Base-by-base conservation (phyloP, 2,113 vertebrate genomes). In the Sturnira hondurensis region DNA sequence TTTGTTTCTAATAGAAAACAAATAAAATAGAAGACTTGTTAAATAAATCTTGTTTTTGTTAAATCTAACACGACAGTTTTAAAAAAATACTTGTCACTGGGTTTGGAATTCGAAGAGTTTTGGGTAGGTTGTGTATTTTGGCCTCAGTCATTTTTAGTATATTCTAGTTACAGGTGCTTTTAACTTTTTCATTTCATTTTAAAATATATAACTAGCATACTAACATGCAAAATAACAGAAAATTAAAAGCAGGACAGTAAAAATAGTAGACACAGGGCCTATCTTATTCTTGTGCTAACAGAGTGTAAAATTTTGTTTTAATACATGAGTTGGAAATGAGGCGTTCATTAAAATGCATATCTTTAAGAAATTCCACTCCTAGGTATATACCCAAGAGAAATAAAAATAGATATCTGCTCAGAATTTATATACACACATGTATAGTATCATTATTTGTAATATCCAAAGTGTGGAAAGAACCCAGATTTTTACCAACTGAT, bases 21-120 rank as follows among this genome's bases (percentile, higher is more conserved):
- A 68, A 71, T 20, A 71, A 36, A 52, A 67, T 26, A 81, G 22
- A 67, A 84, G n/a, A 33, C 52, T 85, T 22, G 8, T 19, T 74
- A 95, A 89, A 84, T 87, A 86, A 87, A 85, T 93, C 68, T 68
- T 38, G 3, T 70, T 92, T 86, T 84, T 84, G 56, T 74, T 85
- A 28, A 84, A 95, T 85, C 33, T 8, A 63, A 71, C 11, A 45
- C 11, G 80, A 1, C 14, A 77, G 19, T 81, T 80, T 58, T 76
- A 63, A 41, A 5, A 5, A 28, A n/a, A 56, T 52, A 15, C 24
- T 56, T 89, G n/a, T 47, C 81, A 68, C 22, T 54, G 13, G 5
- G 22, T 81, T 47, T 36, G 16, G 8, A 85, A 50, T 76, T 70
- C 3, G 1, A 71, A 2, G 19, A 28, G 3, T 17, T 52, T 52